phyloP scores from a whole-genome alignment of 2,888 invertebrate species.

The Drosophila algonquin region DNA sequence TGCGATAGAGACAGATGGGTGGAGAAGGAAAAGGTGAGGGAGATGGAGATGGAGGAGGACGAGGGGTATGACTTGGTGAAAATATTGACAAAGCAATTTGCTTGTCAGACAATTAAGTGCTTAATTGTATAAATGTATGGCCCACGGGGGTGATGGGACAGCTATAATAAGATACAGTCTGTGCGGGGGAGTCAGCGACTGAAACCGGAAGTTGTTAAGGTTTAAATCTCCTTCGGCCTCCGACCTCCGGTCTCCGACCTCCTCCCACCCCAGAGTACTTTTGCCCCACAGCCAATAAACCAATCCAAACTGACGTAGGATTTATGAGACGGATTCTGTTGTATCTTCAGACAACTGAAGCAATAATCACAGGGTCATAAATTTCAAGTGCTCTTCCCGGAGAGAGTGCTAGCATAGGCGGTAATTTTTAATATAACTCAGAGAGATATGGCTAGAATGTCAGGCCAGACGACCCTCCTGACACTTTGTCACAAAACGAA shows the following conservation, averaged over 20 bases:
- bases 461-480: constrained; percentile 58
- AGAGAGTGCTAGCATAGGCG: constrained; percentile 46
- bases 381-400: constrained; percentile 56
- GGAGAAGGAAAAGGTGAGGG: background rate
- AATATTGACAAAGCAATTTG: constrained; percentile 80
- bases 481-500: constrained; percentile 75
- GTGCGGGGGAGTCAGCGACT: constrained; percentile 1
- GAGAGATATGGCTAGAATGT: constrained; percentile 64
- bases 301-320: constrained; percentile 47
- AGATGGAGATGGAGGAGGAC: background rate
- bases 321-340: constrained; percentile 50
- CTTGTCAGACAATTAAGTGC: constrained; percentile 79
- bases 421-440: constrained; percentile 70
- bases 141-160: constrained; percentile 39
- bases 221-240: constrained; percentile 26
- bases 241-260: background rate
- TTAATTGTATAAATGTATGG: constrained; percentile 77
- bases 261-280: constrained; percentile 1
- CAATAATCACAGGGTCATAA: constrained; percentile 73
- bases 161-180: constrained; percentile 10
- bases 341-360: constrained; percentile 72
- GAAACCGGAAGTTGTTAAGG: constrained; percentile 55
- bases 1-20: constrained; percentile 7
- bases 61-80: constrained; percentile 70
- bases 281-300: constrained; percentile 22